These are phyloP conservation scores for Ennomos erosarius DNA, from an alignment of 2,888 invertebrate species.

Conservation along the genomic window DNA sequence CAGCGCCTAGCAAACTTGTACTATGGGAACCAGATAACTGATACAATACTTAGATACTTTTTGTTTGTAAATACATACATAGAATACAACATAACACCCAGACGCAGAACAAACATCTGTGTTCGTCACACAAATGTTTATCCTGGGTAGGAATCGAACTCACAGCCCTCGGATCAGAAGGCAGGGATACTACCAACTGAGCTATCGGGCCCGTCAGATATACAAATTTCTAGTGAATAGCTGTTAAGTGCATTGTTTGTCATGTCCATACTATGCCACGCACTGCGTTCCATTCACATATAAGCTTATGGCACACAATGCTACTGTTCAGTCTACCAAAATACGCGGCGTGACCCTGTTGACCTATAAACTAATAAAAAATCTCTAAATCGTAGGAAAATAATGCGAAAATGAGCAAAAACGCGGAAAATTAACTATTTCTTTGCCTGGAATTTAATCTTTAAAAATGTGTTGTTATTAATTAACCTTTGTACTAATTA, in stretches of 20 bases:
- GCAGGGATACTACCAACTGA: no score
- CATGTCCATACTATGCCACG: constrained; percentile 61
- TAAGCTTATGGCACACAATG: constrained; percentile 78
- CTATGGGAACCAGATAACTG: no score
- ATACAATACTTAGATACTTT: no score
- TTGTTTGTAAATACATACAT: no score
- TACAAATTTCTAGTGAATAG: no score
- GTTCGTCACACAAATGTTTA: no score
- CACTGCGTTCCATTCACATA: constrained; percentile 72
- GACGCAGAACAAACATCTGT: no score
- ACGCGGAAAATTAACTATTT: constrained; percentile 21
- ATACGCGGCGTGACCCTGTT: constrained; percentile 69
- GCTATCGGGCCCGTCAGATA: no score
- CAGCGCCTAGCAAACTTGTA: no score
- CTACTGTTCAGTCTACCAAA: constrained; percentile 72
- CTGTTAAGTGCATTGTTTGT: constrained; percentile 19
- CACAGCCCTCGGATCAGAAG: no score
- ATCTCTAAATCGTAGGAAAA: constrained; percentile 26
- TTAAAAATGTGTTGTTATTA: not conserved
- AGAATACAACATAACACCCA: no score
- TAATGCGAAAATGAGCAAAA: constrained; percentile 24
- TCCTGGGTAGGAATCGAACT: no score
- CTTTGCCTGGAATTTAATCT: not conserved
- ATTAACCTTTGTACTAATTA: not conserved
- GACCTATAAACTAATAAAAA: constrained; percentile 58